Base-by-base conservation (phyloP, 2,797 vertebrate species). In the Carduelis carduelis region DNA sequence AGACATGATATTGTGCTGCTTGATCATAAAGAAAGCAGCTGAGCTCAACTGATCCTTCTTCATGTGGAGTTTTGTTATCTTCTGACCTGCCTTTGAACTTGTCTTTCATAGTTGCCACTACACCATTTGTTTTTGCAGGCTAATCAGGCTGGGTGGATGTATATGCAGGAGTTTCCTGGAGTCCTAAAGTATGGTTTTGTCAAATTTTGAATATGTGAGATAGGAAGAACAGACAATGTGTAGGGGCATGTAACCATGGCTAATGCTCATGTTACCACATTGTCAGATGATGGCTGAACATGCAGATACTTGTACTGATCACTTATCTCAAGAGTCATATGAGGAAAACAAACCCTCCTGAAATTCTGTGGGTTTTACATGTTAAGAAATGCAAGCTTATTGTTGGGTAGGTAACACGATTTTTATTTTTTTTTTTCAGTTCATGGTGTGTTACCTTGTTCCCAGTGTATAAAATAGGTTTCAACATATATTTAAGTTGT, bases 1-100 rank as follows among this genome's bases (percentile, higher is more conserved):
- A 75, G 18, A 26, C 14, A n/a, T 44, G 5, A 85, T 52, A 55
- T 27, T 12, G 1, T 52, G 49, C 46, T 90, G 32, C 75, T 88
- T 81, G 65, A 39, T 55, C 55, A 47, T 60, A 39, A 39, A 59
- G 37, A 34, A 57, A 49, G 32, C 35, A 44, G 21, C 76, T 24
- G 23, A 87, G 47, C 35, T 59, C 68, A 43, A 1, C 43, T 9
- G 24, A 68, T 80, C 56, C 49, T 90, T 77, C 61, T 95, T 88
- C 30, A 7, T 37, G 23, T 7, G 61, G 70, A 93, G 37, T 60
- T 72, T 91, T 95, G 71, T 90, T 87, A 37, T 71, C 83, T 78
- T 91, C 56, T 98, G 98, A 97, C 98, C 98, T 96, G 96, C 93
- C 92, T 93, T 94, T 98, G 98, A 98, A 98, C 98, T 97, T 95